Evolutionary conservation across 2,888 invertebrate species (phyloP).

Genomic region (Leptinotarsa tumamoca): DNA sequence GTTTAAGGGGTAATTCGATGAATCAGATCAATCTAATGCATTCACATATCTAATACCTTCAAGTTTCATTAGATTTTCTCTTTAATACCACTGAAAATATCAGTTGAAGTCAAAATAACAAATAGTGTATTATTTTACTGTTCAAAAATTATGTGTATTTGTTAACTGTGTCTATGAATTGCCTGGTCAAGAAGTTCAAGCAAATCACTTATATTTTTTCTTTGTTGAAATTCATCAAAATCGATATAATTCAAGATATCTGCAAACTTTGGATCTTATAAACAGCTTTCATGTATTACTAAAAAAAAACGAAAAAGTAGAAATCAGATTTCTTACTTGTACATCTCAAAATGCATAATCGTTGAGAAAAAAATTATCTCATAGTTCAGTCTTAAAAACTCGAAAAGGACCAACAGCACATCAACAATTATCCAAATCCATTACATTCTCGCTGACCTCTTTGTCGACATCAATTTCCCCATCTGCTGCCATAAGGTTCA

Average conservation of each 20-base stretch:
- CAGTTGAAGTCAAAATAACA: neutral
- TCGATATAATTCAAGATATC: neutral
- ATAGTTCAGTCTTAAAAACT: conserved; percentile 40
- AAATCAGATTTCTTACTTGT: neutral
- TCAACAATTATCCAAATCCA: conserved; percentile 55
- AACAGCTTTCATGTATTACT: no score
- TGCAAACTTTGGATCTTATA: neutral
- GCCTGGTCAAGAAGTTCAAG: no score
- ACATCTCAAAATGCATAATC: no score
- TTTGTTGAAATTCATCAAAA: no score
- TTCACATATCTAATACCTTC: neutral
- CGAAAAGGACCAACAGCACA: conserved; percentile 14
- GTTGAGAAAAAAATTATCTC: conserved; percentile 23
- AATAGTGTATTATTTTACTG: no score
- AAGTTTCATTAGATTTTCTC: neutral
- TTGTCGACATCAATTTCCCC: conserved; percentile 39
- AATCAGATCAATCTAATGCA: neutral
- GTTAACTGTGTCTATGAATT: no score
- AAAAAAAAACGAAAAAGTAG: neutral
- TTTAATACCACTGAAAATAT: neutral
- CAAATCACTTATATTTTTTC: no score
- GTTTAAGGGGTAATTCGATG: neutral
- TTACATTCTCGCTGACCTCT: conserved; percentile 43
- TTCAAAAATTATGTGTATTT: no score
- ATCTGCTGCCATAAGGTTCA: conserved; percentile 51